A percentile compares a stretch with the other conserved stretches of the same genome.
phyloP scores from a whole-genome alignment of 2,113 vertebrate genomes.

The Tachysurus fulvidraco region DNA sequence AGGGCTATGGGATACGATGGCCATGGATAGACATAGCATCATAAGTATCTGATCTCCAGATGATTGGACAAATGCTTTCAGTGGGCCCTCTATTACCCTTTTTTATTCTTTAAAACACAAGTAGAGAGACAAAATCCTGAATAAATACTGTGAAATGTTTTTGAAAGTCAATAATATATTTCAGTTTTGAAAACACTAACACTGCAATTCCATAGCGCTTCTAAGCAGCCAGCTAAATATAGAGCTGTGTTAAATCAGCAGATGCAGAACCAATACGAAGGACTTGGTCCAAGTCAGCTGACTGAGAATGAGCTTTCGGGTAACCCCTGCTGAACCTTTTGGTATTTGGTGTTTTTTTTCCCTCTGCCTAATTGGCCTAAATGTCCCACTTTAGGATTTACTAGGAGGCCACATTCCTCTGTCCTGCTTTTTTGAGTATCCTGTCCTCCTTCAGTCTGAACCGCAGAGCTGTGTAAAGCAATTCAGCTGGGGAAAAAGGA shows the following conservation, averaged over 20 bases:
- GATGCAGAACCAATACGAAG: slow-evolving; percentile 32
- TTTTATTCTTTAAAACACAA: background rate
- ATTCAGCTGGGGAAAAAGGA: background rate
- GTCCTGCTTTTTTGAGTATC: slow-evolving; percentile 25
- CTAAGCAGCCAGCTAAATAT: slow-evolving; percentile 46
- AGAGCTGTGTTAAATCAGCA: slow-evolving; percentile 36
- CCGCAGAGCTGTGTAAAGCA: background rate
- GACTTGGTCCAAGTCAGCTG: slow-evolving; percentile 35
- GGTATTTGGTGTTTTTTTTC: slow-evolving; percentile 37
- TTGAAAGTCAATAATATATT: slow-evolving; percentile 48
- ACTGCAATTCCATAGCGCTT: slow-evolving; percentile 10
- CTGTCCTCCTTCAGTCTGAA: background rate
- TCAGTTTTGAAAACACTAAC: slow-evolving; percentile 42
- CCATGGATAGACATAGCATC: background rate
- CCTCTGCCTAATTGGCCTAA: slow-evolving; percentile 33
- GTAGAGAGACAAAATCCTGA: slow-evolving; percentile 43
- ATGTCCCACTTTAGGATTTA: slow-evolving; percentile 39
- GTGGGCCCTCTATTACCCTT: no score
- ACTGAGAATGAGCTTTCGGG: slow-evolving; percentile 33
- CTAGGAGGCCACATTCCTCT: slow-evolving; percentile 25
- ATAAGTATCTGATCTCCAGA: background rate
- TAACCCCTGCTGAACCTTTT: slow-evolving; percentile 38
- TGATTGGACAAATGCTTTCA: background rate
- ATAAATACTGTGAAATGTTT: slow-evolving; percentile 40
- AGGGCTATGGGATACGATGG: background rate